Evolutionary conservation across 2,113 vertebrate species (phyloP).

Genomic region (Crotalus horridus): DNA sequence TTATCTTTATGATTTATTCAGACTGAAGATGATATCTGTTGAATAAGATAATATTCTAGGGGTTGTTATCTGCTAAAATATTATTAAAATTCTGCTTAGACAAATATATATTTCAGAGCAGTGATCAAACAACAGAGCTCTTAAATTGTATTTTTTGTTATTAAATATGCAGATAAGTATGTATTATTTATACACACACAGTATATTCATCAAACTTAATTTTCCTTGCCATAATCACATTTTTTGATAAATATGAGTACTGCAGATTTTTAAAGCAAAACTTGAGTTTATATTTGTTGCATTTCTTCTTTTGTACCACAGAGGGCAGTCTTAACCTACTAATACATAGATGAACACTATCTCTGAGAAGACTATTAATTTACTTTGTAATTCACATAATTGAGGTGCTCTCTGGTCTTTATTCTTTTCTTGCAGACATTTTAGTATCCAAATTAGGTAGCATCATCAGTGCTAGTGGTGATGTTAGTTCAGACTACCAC

Average conservation of each 20-base stretch:
- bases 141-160: background rate
- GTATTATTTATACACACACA: background rate
- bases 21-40: background rate
- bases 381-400: constrained; percentile 37
- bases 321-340: constrained; percentile 51
- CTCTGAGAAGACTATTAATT: constrained; percentile 55
- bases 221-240: background rate
- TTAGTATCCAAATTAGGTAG: background rate
- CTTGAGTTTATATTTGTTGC: background rate
- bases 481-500: background rate
- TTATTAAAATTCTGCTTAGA: background rate
- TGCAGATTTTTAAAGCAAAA: background rate
- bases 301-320: constrained; percentile 35
- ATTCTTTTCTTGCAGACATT: background rate
- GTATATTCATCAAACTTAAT: background rate
- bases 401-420: background rate
- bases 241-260: background rate
- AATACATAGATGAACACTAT: constrained; percentile 4
- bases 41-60: background rate
- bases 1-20: background rate
- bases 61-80: background rate
- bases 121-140: background rate
- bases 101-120: background rate
- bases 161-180: background rate
- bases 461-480: background rate